Percentiles rank a stretch among this genome's conserved stretches.
phyloP scores from a whole-genome alignment of 2,888 invertebrate genomes.

The Eudemis profundana region DNA sequence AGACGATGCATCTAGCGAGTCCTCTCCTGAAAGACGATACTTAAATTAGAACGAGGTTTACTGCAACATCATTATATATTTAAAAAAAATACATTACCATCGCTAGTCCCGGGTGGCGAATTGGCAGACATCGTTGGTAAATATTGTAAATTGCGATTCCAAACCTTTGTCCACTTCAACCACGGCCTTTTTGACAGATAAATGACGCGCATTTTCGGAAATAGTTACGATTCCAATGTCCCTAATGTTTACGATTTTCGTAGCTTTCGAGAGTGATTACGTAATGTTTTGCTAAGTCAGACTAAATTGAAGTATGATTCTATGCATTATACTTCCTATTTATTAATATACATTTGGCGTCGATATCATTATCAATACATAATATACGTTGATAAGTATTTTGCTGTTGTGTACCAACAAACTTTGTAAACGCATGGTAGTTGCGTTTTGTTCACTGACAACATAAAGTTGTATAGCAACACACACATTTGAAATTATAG shows the following conservation, averaged over 20 bases:
- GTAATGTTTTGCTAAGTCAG: constrained; percentile 10
- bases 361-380: constrained; percentile 41
- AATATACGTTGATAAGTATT: constrained; percentile 18
- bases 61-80: constrained; percentile 17
- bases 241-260: constrained; percentile 18
- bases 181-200: constrained; percentile 73
- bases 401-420: constrained; percentile 12
- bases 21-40: constrained; percentile 63
- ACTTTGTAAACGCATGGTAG: constrained; percentile 50
- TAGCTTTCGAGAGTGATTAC: constrained; percentile 7
- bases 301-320: background rate
- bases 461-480: background rate
- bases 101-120: constrained; percentile 77
- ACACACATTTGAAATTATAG: too few relatives aligned
- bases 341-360: constrained; percentile 24
- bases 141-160: constrained; percentile 73
- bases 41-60: constrained; percentile 34
- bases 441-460: constrained; percentile 10
- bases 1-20: constrained; percentile 58
- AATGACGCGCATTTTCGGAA: constrained; percentile 68
- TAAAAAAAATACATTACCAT: constrained; percentile 61
- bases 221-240: constrained; percentile 47
- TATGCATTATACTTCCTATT: constrained; percentile 5
- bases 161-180: constrained; percentile 71
- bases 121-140: constrained; percentile 77